Evolutionary conservation across 2,113 vertebrate species (phyloP), one percentile per base, ranked within the genome.

Genomic region (Podilymbus podiceps): DNA sequence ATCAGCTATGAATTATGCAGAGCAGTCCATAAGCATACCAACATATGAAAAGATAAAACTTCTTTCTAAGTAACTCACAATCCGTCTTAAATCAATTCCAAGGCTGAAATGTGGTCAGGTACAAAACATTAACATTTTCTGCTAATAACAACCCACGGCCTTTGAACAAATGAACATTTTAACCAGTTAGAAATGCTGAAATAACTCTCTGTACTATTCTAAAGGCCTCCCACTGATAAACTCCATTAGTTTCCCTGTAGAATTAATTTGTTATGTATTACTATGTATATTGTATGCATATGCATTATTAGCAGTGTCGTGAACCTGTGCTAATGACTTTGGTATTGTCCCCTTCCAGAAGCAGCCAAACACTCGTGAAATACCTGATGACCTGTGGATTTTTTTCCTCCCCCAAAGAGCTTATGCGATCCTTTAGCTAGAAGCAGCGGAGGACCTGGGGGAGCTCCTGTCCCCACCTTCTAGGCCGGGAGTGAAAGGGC

Each of bases 351-450:
- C 40, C 40, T 88, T 86, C 44, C 28, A 67, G 82, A 46, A 89
- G 31, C 12, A 62, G 24, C 25, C 42, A 60, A 42, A 40, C 3
- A 3, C 24, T 42, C 22, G 1, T 27, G 40, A 69, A 87, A 66
- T 63, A 50, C 38, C 24, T 49, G 25, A 27, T 44, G 35, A 52
- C 30, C 46, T 53, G 22, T 15, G 21, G 67, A 53, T 30, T 35
- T 58, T 27, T 33, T 4, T 4, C 4, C 6, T 3, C 9, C 38
- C 11, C 1, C 15, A 31, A n/a, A 58, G 6, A 35, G 17, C 8
- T 40, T 53, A 66, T 27, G 17, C 1, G 1, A 27, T 53, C 24
- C 52, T 66, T 84, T 28, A 73, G 8, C 53, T 31, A 21, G 21
- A 35, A 71, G 66, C 1, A 1, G 28, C 20, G 17, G 66, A 18